Evolutionary conservation across 2,888 invertebrate species (phyloP), one percentile per base, ranked within the genome.

Genomic region (Drosophila monieri): DNA sequence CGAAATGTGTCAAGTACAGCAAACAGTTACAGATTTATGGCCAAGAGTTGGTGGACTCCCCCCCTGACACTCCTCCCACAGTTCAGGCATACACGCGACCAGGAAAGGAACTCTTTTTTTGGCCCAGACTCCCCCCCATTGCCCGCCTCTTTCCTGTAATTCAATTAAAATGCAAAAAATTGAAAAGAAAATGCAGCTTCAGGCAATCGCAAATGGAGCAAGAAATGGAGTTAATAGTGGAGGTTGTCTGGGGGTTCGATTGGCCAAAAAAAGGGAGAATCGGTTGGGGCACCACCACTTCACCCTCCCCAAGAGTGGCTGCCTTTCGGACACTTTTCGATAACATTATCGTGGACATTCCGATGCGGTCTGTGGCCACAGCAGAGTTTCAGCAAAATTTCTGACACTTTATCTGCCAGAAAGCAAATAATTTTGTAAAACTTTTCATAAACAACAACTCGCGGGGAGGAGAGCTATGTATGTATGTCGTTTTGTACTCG

Each of bases 1-100:
- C 76, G 79, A 85, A 79, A 81, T 85, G 81, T 81, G 85, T 81
- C 85, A 81, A 81, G 81, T 81, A 85, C 81, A 85, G 81, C 79
- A 79, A 81, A 85, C 81, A 81, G 81, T 76, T 85, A 81, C 79
- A 79, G 81, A 81, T 81, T 81, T 81, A 81, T 81, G 81, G 76
- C 81, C 73, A 61, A 47, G 61, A 68, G 48, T 56, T 25, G 72
- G 14, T 41, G 4, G 37, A 5, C 41, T 41, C 47, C 18, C 43
- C 2, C 5, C 12, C 32, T 41, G 39, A 10, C 12, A 14, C 53
- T 25, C 41, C 41, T 5, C 6, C 27, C 12, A 8, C 10, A 25
- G 27, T 37, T 4, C 27, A 30, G 43, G 39, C 27, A 27, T 51
- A 72, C 79, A 81, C 75, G 79, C 79, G 73, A 84, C 75, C 66